A percentile compares a stretch with the other conserved stretches of the same genome.
phyloP scores from a whole-genome alignment of 2,797 vertebrate genomes.

The Notolabrus celidotus region DNA sequence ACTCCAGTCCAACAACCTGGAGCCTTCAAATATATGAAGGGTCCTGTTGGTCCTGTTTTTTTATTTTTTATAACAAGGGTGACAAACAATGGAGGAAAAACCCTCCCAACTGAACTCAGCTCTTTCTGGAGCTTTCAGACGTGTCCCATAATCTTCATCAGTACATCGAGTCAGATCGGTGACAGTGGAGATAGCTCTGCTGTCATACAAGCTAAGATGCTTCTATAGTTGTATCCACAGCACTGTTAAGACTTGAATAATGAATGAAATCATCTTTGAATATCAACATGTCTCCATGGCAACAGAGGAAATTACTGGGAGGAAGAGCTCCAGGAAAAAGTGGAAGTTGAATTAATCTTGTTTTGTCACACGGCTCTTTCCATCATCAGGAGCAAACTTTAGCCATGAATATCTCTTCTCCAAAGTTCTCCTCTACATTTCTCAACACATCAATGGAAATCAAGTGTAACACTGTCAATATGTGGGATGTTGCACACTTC shows the following conservation, averaged over 20 bases:
- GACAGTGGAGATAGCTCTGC: not conserved
- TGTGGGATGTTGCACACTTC: too few relatives aligned
- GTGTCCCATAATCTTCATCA: not conserved
- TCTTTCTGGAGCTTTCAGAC: not conserved
- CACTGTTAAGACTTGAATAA: not conserved
- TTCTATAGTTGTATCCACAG: too few relatives aligned
- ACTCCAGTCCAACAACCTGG: not conserved
- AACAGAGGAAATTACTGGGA: not conserved
- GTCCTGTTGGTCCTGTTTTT: not conserved
- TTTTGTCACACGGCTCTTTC: not conserved
- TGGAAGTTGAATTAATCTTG: not conserved
- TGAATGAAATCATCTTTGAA: not conserved
- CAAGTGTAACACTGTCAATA: too few relatives aligned
- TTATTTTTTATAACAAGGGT: not conserved
- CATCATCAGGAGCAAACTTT: not conserved
- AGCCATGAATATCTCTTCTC: too few relatives aligned
- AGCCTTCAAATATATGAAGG: not conserved
- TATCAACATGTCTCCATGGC: not conserved
- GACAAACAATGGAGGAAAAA: not conserved
- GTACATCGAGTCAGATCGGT: not conserved
- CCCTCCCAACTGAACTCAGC: not conserved
- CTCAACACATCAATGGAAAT: too few relatives aligned
- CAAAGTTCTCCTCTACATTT: too few relatives aligned
- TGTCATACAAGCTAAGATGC: not conserved
- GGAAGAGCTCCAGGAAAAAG: not conserved